Evolutionary conservation across 1,140 invertebrate genomes (phyloP).

Genomic region (Trichoplusia ni): DNA sequence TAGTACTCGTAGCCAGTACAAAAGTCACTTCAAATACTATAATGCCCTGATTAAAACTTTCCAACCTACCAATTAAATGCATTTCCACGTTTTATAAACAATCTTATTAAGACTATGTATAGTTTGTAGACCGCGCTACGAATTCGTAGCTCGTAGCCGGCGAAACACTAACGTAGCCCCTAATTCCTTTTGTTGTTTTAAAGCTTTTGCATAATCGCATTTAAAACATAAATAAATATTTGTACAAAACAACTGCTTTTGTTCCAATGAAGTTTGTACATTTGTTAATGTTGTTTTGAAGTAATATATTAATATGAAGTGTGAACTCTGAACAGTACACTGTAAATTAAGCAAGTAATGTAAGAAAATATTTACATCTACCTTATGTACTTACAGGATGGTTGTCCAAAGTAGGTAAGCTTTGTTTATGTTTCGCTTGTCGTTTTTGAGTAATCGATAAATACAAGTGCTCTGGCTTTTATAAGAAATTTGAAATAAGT

Average conservation of each 20-base stretch:
- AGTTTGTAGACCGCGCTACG: slow-evolving; percentile 14
- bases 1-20: no score
- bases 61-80: slow-evolving; percentile 7
- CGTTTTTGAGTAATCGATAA: no score
- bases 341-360: no score
- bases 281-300: slow-evolving; percentile 5
- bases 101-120: neutral
- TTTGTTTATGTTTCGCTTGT: no score
- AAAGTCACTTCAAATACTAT: no score
- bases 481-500: no score
- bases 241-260: slow-evolving; percentile 16
- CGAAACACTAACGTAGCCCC: slow-evolving; percentile 19
- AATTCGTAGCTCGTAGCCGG: slow-evolving; percentile 16
- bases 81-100: slow-evolving; percentile 14
- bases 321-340: no score
- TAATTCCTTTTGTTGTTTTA: slow-evolving; percentile 35
- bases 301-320: no score
- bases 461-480: no score
- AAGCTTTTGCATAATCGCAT: slow-evolving; percentile 38
- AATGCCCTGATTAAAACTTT: neutral
- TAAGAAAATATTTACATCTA: no score
- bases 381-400: no score
- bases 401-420: no score
- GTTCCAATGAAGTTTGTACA: slow-evolving; percentile 10
- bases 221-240: slow-evolving; percentile 35